These are phyloP conservation scores for Catharus minimus DNA, from an alignment of 2,113 vertebrate species.

Conservation along the genomic window DNA sequence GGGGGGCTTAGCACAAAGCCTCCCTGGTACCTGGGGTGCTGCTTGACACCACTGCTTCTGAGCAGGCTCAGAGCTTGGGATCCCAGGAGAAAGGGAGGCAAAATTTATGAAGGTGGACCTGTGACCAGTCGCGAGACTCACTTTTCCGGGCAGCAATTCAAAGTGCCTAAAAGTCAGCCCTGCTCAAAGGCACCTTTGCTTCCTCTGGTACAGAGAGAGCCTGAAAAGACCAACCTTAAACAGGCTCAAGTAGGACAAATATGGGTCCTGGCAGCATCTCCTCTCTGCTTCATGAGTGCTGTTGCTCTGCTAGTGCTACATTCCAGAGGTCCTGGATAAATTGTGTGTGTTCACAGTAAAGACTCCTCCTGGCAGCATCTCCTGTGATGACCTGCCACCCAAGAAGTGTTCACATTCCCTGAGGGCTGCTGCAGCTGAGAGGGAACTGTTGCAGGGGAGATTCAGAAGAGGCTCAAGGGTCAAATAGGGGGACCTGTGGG, in stretches of 20 bases:
- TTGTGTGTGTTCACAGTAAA: neutral
- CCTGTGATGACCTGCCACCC: neutral
- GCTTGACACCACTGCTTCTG: neutral
- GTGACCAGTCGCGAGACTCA: fast-evolving
- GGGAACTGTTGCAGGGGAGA: fast-evolving
- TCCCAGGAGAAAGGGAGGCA: neutral
- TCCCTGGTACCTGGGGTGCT: neutral
- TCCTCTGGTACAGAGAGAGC: neutral
- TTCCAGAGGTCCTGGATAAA: neutral
- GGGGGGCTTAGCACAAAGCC: neutral
- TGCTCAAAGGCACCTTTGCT: neutral
- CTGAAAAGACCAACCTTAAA: neutral
- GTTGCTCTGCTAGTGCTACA: fast-evolving
- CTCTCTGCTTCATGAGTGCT: neutral
- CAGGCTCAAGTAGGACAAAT: neutral
- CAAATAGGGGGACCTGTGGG: neutral
- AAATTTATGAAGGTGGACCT: neutral
- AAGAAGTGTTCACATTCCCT: neutral
- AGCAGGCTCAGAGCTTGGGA: neutral
- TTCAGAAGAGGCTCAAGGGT: neutral
- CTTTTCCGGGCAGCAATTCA: neutral
- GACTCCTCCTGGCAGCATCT: neutral
- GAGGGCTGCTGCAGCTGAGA: neutral
- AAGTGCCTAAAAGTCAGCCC: neutral
- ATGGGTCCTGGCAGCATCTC: neutral